Conservation (phyloP, 2,888 invertebrate species). For the Muschampia plurimacula region DNA sequence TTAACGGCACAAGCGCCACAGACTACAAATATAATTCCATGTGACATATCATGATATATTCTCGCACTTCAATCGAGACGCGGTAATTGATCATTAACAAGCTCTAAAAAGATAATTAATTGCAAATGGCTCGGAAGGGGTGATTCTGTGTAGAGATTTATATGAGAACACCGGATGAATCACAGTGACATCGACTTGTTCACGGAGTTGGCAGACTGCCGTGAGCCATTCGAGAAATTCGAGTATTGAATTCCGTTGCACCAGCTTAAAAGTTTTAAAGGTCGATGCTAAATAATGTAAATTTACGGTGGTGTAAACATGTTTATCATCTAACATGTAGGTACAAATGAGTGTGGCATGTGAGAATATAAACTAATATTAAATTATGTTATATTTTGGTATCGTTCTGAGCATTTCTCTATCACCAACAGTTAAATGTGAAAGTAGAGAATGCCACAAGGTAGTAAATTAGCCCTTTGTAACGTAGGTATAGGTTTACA, state of each 20-base stretch:
- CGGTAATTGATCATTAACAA: constrained; percentile 32
- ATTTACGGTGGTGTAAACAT: neutral
- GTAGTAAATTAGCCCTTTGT: too few relatives aligned
- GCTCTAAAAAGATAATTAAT: constrained; percentile 37
- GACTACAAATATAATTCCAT: constrained; percentile 18
- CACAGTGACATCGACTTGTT: constrained; percentile 15
- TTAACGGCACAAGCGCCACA: constrained; percentile 25
- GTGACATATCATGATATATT: constrained; percentile 30
- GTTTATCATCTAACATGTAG: neutral
- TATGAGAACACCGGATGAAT: neutral
- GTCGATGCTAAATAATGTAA: neutral
- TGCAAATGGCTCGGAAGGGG: constrained; percentile 27
- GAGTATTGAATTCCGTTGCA: neutral
- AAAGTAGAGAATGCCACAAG: too few relatives aligned
- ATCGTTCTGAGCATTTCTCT: too few relatives aligned
- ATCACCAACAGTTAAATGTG: too few relatives aligned
- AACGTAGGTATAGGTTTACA: too few relatives aligned
- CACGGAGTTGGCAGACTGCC: constrained; percentile 25
- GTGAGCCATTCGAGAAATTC: constrained; percentile 3
- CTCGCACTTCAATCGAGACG: constrained; percentile 35
- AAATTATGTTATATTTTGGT: too few relatives aligned
- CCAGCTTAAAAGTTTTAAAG: neutral
- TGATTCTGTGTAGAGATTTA: constrained; percentile 35
- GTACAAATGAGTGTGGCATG: too few relatives aligned
- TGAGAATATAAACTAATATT: too few relatives aligned